A percentile compares a stretch with the other conserved stretches of the same genome.
Evolutionary conservation across 2,888 invertebrate species (phyloP).

Genomic region (Anorthoa munda): DNA sequence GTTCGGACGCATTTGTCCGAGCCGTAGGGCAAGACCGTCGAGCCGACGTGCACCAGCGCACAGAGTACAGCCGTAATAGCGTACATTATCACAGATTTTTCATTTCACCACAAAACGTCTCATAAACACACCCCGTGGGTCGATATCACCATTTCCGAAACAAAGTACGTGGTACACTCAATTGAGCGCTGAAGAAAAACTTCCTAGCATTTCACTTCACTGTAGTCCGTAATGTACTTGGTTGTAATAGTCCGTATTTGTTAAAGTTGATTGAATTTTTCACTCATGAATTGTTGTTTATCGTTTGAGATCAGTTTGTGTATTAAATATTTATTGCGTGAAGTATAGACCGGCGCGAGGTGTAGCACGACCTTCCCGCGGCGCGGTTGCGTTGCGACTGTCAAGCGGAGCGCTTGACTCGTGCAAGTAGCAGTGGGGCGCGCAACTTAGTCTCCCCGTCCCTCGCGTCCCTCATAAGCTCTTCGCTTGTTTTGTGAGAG

Average conservation of each 20-base stretch:
- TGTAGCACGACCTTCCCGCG: slow-evolving; percentile 82
- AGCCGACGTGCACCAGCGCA: slow-evolving; percentile 90
- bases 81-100: slow-evolving; percentile 90
- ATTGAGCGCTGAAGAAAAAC: slow-evolving; percentile 86
- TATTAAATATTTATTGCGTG: slow-evolving; percentile 88
- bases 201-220: slow-evolving; percentile 89
- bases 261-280: slow-evolving; percentile 71
- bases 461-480: slow-evolving; percentile 79
- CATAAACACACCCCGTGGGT: slow-evolving; percentile 90
- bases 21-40: slow-evolving; percentile 89
- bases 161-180: slow-evolving; percentile 89
- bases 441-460: slow-evolving; percentile 82
- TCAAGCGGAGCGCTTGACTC: slow-evolving; percentile 83
- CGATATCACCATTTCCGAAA: slow-evolving; percentile 91
- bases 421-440: slow-evolving; percentile 87
- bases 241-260: slow-evolving; percentile 72
- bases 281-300: slow-evolving; percentile 77
- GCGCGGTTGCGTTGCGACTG: slow-evolving; percentile 88
- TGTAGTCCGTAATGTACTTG: slow-evolving; percentile 77
- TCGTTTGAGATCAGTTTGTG: slow-evolving; percentile 81
- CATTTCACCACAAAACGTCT: slow-evolving; percentile 89
- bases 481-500: slow-evolving; percentile 65
- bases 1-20: slow-evolving; percentile 88
- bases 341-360: slow-evolving; percentile 79
- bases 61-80: slow-evolving; percentile 86